Evolutionary conservation across 64 coral and sea anemone genomes (phyloP).

Genomic region (Pachyseris speciosa): DNA sequence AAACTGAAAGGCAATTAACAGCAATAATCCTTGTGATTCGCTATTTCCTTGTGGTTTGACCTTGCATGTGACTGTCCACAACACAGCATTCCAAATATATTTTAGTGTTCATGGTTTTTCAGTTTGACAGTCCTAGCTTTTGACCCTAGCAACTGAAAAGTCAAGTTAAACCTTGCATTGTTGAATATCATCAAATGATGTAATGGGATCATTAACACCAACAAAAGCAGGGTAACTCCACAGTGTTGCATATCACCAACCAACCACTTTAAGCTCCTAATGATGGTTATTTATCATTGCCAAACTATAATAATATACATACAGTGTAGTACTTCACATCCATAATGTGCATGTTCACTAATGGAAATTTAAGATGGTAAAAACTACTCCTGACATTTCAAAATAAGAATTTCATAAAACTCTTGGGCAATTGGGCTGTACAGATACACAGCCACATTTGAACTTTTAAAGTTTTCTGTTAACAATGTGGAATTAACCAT

Average conservation of each 20-base stretch:
- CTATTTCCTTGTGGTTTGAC: not conserved
- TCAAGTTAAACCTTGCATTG: not conserved
- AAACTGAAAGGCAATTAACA: not conserved
- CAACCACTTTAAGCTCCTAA: not conserved
- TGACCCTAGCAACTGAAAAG: not conserved
- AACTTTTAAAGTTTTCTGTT: not conserved
- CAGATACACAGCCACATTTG: not conserved
- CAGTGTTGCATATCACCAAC: not conserved
- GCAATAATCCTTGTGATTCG: too few species aligned
- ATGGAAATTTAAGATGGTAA: not conserved
- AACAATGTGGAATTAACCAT: not conserved
- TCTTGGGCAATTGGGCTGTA: not conserved
- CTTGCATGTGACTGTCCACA: not conserved
- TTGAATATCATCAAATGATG: not conserved
- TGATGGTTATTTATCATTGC: not conserved
- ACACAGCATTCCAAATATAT: not conserved
- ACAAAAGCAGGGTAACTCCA: not conserved
- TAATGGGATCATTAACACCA: not conserved
- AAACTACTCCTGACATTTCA: not conserved
- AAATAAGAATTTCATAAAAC: not conserved
- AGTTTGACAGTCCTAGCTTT: not conserved
- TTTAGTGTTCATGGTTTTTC: not conserved
- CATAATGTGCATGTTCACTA: not conserved
- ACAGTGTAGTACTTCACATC: not conserved
- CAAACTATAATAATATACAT: too few species aligned